These are phyloP conservation scores for Phodopus roborovskii DNA, from an alignment of 2,113 vertebrate genomes.

Conservation along the genomic window DNA sequence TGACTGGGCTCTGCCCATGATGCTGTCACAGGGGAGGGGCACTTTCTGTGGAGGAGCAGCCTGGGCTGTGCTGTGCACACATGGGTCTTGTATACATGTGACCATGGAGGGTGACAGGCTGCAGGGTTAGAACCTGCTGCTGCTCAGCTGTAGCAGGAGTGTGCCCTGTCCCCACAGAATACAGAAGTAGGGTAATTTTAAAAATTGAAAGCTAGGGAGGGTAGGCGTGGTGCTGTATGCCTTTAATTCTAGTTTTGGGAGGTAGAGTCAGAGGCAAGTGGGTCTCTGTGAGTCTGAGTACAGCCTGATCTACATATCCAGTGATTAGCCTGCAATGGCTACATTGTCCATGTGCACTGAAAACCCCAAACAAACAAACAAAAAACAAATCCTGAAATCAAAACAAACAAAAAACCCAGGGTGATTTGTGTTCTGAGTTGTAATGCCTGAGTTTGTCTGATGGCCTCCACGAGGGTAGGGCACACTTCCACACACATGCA, in stretches of 20 bases:
- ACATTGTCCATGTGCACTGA: background rate
- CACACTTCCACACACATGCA: background rate
- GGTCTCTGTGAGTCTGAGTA: background rate
- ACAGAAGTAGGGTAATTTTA: background rate
- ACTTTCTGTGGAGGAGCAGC: background rate
- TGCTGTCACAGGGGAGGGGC: background rate
- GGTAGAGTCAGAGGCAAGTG: background rate
- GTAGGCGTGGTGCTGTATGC: accelerated
- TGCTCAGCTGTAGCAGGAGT: background rate
- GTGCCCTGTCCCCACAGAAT: background rate
- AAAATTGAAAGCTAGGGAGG: background rate
- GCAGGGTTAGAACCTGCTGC: background rate
- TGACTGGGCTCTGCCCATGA: background rate
- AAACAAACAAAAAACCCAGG: background rate
- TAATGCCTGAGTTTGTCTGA: too few relatives aligned
- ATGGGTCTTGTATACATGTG: background rate
- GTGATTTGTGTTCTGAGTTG: too few relatives aligned
- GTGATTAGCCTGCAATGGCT: background rate
- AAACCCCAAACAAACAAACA: background rate
- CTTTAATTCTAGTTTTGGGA: background rate
- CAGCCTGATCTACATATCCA: background rate
- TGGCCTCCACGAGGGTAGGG: too few relatives aligned
- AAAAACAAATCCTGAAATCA: background rate
- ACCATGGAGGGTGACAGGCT: background rate
- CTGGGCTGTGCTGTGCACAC: background rate